Conservation (phyloP, 2,888 invertebrate genomes). For the Mimumesa dahlbomi region DNA sequence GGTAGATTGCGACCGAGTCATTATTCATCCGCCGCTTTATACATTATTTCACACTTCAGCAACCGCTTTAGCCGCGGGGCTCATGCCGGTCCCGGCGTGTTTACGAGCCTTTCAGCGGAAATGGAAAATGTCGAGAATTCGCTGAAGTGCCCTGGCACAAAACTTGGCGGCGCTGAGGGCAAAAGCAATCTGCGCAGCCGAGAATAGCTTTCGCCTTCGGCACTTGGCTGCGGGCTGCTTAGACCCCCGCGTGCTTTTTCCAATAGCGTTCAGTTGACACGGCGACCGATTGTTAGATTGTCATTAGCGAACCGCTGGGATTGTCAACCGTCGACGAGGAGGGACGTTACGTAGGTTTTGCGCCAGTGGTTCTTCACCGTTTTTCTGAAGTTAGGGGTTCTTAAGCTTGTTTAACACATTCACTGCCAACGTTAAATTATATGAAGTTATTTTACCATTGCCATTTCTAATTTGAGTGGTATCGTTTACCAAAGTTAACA, state of each 20-base stretch:
- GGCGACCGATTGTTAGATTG: no score
- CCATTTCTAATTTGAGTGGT: no score
- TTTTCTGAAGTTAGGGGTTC: no score
- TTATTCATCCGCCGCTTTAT: conserved; percentile 55
- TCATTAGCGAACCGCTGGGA: no score
- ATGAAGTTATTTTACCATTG: no score
- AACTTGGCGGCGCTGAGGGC: conserved; percentile 39
- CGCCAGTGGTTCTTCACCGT: no score
- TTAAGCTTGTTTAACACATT: no score
- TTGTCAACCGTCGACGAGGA: no score
- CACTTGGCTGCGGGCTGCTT: conserved; percentile 16
- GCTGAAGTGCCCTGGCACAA: conserved; percentile 46
- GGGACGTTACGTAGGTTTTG: no score
- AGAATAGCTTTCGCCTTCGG: conserved; percentile 54
- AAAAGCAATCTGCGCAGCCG: conserved; percentile 56
- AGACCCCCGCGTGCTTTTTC: background rate
- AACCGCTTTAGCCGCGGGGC: conserved; percentile 7
- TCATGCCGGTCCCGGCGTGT: conserved; percentile 35
- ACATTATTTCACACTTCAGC: conserved; percentile 59
- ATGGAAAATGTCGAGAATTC: conserved; percentile 63
- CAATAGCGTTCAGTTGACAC: no score
- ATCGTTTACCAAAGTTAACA: no score
- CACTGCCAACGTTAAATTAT: no score
- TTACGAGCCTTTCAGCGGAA: conserved; percentile 55
- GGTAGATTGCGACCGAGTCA: conserved; percentile 42